phyloP scores from a whole-genome alignment of 2,797 vertebrate genomes.

The Phylloscopus collybita region DNA sequence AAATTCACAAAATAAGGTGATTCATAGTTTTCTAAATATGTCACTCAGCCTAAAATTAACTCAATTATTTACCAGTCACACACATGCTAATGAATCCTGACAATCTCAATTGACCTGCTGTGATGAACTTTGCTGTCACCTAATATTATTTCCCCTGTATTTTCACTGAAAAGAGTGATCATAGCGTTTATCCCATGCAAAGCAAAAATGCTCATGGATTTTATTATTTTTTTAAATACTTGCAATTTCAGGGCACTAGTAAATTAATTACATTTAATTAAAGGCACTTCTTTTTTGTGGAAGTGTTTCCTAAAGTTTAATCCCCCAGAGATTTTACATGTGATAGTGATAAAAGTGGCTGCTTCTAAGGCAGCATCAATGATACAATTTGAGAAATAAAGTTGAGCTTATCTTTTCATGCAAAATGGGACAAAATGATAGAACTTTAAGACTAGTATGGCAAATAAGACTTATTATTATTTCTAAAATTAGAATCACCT shows the following conservation, averaged over 20 bases:
- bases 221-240: conserved; percentile 22
- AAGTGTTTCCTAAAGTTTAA: conserved; percentile 59
- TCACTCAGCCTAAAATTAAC: conserved; percentile 73
- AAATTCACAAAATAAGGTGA: conserved; percentile 67
- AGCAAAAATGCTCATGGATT: not conserved
- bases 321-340: conserved; percentile 19
- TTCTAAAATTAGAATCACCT: not conserved
- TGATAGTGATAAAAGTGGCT: not conserved
- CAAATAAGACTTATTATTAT: not conserved
- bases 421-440: not conserved
- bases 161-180: not conserved
- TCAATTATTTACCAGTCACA: conserved; percentile 74
- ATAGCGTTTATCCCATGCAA: not conserved
- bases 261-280: conserved; percentile 72
- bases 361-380: not conserved
- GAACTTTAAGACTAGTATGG: not conserved
- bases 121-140: not conserved
- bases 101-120: conserved; percentile 37
- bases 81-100: conserved; percentile 67
- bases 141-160: conserved; percentile 22
- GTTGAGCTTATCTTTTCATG: not conserved
- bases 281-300: conserved; percentile 28
- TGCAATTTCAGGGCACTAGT: not conserved
- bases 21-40: conserved; percentile 72
- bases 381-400: not conserved